These are phyloP conservation scores for Drosophila ercepeae DNA, from an alignment of 1,140 invertebrate species.

Conservation along the genomic window DNA sequence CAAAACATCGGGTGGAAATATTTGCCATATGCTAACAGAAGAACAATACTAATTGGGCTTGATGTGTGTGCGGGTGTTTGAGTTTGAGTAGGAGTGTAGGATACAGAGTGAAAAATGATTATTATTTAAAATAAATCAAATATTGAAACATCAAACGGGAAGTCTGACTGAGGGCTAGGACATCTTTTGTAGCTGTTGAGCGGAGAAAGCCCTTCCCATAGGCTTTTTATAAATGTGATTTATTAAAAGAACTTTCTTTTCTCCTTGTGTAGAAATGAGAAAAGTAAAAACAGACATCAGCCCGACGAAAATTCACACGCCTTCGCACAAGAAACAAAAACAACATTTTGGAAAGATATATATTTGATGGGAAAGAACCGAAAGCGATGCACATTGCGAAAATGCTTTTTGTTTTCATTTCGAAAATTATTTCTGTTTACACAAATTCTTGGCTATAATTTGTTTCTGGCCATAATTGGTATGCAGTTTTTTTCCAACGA, in stretches of 20 bases:
- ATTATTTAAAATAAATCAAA: no score
- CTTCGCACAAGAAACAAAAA: conserved; percentile 15
- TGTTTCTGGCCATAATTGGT: conserved; percentile 41
- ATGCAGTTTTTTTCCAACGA: conserved; percentile 15
- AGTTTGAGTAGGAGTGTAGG: no score
- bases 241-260: neutral
- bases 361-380: neutral
- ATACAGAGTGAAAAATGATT: neutral
- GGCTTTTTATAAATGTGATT: no score
- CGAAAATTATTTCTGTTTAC: conserved; percentile 31
- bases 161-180: no score
- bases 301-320: conserved; percentile 40
- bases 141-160: no score
- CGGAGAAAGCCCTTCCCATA: no score
- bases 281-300: conserved; percentile 26
- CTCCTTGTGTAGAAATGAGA: conserved; percentile 25
- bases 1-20: conserved; percentile 36
- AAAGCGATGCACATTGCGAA: conserved; percentile 27
- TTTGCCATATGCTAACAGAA: conserved; percentile 45
- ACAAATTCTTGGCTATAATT: conserved; percentile 20
- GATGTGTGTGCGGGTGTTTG: no score
- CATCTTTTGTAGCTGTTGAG: no score
- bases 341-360: neutral
- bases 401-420: conserved; percentile 29
- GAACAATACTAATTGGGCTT: conserved; percentile 46